Percentiles rank a stretch among this genome's conserved stretches.
phyloP scores from a whole-genome alignment of 1,140 invertebrate genomes.

The Achroia grisella region DNA sequence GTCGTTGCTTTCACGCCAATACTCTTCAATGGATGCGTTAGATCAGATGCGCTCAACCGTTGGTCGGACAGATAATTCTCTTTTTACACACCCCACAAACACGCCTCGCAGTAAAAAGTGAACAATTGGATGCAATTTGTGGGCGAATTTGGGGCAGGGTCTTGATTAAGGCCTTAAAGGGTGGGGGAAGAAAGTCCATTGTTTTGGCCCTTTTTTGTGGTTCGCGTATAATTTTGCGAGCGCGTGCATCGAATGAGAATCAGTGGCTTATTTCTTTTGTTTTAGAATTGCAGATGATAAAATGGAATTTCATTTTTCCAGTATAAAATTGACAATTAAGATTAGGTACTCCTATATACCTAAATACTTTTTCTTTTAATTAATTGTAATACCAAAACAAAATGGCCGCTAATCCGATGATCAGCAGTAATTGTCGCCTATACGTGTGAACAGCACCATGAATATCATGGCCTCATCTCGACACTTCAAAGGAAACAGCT shows the following conservation, averaged over 20 bases:
- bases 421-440: no score
- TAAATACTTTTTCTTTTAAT: no score
- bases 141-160: slow-evolving; percentile 60
- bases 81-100: slow-evolving; percentile 48
- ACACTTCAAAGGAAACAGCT: no score
- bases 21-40: slow-evolving; percentile 46
- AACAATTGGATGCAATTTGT: slow-evolving; percentile 73
- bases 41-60: slow-evolving; percentile 44
- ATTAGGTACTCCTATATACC: no score
- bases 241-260: slow-evolving; percentile 34
- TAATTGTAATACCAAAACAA: no score
- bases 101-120: slow-evolving; percentile 64
- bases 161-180: slow-evolving; percentile 58
- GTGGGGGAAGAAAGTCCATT: slow-evolving; percentile 43
- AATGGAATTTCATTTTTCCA: no score
- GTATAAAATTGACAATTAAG: no score
- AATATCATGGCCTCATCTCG: no score
- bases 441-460: no score
- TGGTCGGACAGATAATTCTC: slow-evolving; percentile 41
- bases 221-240: slow-evolving; percentile 29
- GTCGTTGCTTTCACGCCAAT: slow-evolving; percentile 44
- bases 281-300: slow-evolving; percentile 7
- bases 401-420: no score
- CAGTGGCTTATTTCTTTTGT: slow-evolving; percentile 11
- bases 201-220: slow-evolving; percentile 54